Evolutionary conservation across 2,113 vertebrate species (phyloP), one percentile per base, ranked within the genome.

Genomic region (Hippoglossus stenolepis): DNA sequence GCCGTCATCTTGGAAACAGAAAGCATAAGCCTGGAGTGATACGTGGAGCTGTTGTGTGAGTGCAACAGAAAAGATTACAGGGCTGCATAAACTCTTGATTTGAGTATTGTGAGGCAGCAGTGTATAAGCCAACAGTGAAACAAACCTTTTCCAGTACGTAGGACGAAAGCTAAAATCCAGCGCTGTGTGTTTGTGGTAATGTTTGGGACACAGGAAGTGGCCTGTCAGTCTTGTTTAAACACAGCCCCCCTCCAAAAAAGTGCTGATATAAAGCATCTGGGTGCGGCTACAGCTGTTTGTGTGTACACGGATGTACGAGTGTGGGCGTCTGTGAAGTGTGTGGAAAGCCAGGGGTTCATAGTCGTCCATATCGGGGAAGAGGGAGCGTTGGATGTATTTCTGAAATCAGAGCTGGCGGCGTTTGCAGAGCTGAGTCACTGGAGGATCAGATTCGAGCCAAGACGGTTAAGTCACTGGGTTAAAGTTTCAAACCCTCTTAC

Each of bases 191-290:
- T 82, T 69, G 26, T 59, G 59, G 74, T 65, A 67, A 76, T 87
- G 73, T 85, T 87, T 87, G 77, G 84, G 86, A 91, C 77, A 79
- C 86, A 91, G 92, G 92, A 94, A 94, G 86, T 57, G 66, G 70
- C 66, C 87, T 91, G 91, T 92, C 91, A 90, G 90, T 75, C 85
- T 74, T 71, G 81, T 79, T 85, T 90, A 92, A 94, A 92, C 91
- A 89, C 64, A 79, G 64, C 70, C 71, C 84, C 77, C 82, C 79
- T 78, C 1, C 21, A 14, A 89, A 85, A 85, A 83, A 82, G 73
- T 67, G 61, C 76, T 92, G 91, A 93, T 90, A 85, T 88, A 85
- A 92, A 92, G 88, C 92, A 91, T 90, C 82, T 91, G 91, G 85
- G 84, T 75, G 86, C 62, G 58, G 80, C 81, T 72, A 82, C 76